These are phyloP conservation scores for Nasonia oneida DNA, from an alignment of 2,888 invertebrate genomes.

Conservation along the genomic window DNA sequence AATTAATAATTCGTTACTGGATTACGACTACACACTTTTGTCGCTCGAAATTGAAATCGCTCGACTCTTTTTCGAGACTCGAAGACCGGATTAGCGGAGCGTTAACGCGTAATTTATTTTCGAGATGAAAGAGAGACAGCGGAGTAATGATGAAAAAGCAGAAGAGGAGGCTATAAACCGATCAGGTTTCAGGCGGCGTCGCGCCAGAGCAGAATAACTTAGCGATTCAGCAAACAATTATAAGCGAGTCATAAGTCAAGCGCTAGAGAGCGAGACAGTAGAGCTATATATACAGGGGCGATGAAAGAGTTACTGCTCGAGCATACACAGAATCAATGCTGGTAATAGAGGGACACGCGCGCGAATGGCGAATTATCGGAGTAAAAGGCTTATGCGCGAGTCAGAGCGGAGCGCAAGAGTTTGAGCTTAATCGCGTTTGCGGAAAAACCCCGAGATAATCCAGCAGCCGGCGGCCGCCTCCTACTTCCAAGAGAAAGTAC, in stretches of 20 bases:
- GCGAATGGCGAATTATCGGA: slow-evolving; percentile 61
- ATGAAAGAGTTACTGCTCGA: background rate
- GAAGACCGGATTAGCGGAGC: background rate
- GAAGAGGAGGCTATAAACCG: slow-evolving; percentile 16
- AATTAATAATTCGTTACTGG: background rate
- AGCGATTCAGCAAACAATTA: slow-evolving; percentile 48
- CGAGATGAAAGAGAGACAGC: background rate
- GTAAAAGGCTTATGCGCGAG: slow-evolving; percentile 66
- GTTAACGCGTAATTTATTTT: slow-evolving; percentile 13
- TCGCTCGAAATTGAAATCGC: background rate
- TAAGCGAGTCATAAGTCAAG: slow-evolving; percentile 54
- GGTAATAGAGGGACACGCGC: slow-evolving; percentile 43
- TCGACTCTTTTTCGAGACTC: no score
- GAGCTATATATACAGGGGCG: background rate
- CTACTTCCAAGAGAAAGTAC: slow-evolving; percentile 22
- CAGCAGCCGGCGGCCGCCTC: slow-evolving; percentile 69
- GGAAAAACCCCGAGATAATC: slow-evolving; percentile 76
- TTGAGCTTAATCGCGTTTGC: slow-evolving; percentile 77
- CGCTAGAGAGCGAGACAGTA: slow-evolving; percentile 52
- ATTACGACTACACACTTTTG: background rate
- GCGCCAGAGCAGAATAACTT: slow-evolving; percentile 22
- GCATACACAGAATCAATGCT: slow-evolving; percentile 47
- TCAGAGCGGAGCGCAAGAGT: slow-evolving; percentile 69
- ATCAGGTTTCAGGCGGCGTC: slow-evolving; percentile 2
- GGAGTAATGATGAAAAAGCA: slow-evolving; percentile 38